Percentiles rank a stretch among this genome's conserved stretches.
These are phyloP conservation scores for Linhomoeus sp. DNA, from an alignment of 2,888 invertebrate genomes.

Conservation along the genomic window DNA sequence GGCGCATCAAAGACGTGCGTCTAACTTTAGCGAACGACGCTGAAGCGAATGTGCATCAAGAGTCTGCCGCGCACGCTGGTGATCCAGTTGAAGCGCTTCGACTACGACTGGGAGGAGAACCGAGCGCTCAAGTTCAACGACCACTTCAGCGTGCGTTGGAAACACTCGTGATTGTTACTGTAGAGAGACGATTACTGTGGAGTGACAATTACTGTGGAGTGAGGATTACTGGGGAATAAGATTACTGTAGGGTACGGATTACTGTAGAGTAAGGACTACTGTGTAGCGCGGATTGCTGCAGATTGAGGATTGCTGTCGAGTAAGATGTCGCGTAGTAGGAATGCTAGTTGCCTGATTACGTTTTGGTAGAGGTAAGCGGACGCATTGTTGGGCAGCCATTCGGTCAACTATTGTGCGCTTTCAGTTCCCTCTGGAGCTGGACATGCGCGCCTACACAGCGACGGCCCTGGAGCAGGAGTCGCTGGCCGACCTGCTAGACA, in stretches of 20 bases:
- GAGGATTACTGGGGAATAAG: too few species aligned
- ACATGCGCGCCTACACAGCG: constrained; percentile 37
- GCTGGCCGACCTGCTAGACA: constrained; percentile 7
- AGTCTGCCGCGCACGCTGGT: constrained; percentile 34
- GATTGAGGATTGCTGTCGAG: too few species aligned
- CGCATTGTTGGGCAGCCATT: too few species aligned
- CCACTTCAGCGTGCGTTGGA: constrained; percentile 22
- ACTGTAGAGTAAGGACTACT: too few species aligned
- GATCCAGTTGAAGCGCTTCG: constrained; percentile 37
- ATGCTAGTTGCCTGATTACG: too few species aligned
- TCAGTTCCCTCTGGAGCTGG: constrained; percentile 35
- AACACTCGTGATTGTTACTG: neutral
- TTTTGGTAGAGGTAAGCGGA: too few species aligned
- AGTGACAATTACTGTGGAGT: too few species aligned
- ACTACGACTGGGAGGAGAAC: constrained; percentile 37
- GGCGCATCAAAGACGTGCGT: neutral
- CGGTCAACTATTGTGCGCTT: too few species aligned
- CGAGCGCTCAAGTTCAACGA: constrained; percentile 37
- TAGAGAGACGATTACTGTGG: too few species aligned
- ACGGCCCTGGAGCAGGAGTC: constrained; percentile 27
- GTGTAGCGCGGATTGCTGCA: too few species aligned
- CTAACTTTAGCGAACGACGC: constrained; percentile 30
- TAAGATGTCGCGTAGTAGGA: too few species aligned
- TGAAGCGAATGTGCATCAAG: constrained; percentile 36
- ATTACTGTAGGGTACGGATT: too few species aligned